Percentiles rank a stretch among this genome's conserved stretches.
These are phyloP conservation scores for Dicaeum eximium DNA, from an alignment of 2,113 vertebrate genomes.

Conservation along the genomic window DNA sequence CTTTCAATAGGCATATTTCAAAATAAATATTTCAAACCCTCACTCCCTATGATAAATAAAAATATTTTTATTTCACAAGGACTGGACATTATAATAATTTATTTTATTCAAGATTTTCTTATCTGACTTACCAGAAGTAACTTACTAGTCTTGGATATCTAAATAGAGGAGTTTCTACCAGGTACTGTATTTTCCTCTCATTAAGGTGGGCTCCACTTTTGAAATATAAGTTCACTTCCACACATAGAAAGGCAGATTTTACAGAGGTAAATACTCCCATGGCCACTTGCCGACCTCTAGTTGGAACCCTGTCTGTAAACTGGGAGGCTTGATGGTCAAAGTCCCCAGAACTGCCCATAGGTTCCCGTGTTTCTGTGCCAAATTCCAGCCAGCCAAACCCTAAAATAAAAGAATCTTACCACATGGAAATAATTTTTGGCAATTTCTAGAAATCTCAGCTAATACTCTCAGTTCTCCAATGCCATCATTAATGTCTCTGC, in stretches of 20 bases:
- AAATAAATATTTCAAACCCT: neutral
- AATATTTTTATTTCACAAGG: neutral
- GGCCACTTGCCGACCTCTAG: neutral
- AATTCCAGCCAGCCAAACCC: neutral
- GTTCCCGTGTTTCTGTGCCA: neutral
- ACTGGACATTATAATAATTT: neutral
- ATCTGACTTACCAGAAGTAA: neutral
- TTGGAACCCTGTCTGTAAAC: neutral
- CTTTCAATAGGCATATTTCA: neutral
- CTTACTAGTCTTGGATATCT: neutral
- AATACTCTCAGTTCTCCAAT: neutral
- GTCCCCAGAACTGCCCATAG: neutral
- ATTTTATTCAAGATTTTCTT: neutral
- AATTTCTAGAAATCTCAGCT: neutral
- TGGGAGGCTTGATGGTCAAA: rapidly evolving
- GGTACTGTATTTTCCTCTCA: neutral
- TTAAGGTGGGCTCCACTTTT: neutral
- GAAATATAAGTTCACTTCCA: neutral
- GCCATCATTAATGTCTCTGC: neutral
- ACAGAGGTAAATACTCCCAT: neutral
- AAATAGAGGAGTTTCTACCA: neutral
- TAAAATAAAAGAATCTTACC: neutral
- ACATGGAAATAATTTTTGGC: neutral
- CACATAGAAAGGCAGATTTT: neutral
- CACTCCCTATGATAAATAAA: neutral